Conservation (phyloP, 2,797 vertebrate species). For the Galaxias olidus region DNA sequence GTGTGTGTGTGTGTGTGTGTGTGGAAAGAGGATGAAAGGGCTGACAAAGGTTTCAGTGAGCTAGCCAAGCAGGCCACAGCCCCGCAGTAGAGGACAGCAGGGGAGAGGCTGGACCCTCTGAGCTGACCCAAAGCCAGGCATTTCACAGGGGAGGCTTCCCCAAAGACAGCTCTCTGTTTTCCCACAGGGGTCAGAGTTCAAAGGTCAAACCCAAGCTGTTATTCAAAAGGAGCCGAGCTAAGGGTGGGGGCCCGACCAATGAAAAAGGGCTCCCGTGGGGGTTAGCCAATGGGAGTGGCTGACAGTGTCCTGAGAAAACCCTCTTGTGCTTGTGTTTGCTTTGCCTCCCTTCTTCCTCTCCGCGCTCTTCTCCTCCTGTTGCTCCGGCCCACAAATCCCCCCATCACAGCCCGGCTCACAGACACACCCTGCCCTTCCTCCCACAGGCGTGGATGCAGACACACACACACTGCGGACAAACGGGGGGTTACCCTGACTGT, state of each 20-base stretch:
- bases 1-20: too few species aligned
- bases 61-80: too few species aligned
- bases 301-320: conserved; percentile 57
- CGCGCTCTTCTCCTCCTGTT: conserved; percentile 39
- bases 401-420: too few species aligned
- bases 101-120: conserved; percentile 15
- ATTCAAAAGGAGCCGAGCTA: conserved; percentile 33
- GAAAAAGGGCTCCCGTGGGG: conserved; percentile 3
- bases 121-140: conserved; percentile 38
- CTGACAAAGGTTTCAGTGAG: too few species aligned
- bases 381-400: background rate
- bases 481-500: conserved; percentile 64
- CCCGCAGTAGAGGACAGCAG: background rate
- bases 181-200: conserved; percentile 58
- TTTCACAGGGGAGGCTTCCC: conserved; percentile 35
- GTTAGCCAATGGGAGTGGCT: conserved; percentile 50
- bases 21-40: too few species aligned
- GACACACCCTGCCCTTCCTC: conserved; percentile 12
- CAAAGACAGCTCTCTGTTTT: conserved; percentile 34
- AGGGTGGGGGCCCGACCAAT: conserved; percentile 1
- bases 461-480: conserved; percentile 52
- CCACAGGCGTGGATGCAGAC: conserved; percentile 57
- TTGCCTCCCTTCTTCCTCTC: conserved; percentile 54
- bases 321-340: conserved; percentile 53
- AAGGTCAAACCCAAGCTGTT: conserved; percentile 41